phyloP scores from a whole-genome alignment of 2,888 invertebrate genomes.

The Phoronis australis region DNA sequence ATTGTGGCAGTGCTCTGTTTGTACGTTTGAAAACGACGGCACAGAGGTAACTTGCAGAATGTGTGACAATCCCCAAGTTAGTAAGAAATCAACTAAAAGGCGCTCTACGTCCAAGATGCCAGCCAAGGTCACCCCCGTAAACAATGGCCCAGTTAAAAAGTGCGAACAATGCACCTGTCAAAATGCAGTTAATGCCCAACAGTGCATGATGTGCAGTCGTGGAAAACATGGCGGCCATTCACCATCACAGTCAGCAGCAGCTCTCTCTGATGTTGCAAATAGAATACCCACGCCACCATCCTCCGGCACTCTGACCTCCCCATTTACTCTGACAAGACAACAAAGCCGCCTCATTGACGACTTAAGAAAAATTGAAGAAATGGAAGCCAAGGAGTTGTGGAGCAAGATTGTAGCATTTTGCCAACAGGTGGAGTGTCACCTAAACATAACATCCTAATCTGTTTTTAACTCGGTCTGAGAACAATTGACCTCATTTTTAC shows the following conservation, averaged over 20 bases:
- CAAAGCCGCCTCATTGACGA: conserved; percentile 81
- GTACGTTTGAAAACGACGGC: conserved; percentile 24
- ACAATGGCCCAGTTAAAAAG: no score
- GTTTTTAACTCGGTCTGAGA: neutral
- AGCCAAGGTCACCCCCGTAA: no score
- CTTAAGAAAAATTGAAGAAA: conserved; percentile 72
- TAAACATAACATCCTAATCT: neutral
- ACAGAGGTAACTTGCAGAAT: conserved; percentile 17
- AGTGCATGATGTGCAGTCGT: neutral
- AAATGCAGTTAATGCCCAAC: neutral
- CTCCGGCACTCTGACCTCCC: neutral
- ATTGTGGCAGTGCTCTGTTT: conserved; percentile 23
- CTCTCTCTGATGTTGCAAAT: no score
- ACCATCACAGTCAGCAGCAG: no score
- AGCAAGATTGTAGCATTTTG: conserved; percentile 86
- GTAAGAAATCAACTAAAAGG: neutral
- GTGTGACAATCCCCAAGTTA: conserved; percentile 13
- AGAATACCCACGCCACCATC: neutral
- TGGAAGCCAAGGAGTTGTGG: conserved; percentile 84
- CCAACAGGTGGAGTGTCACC: conserved; percentile 61
- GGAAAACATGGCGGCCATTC: neutral
- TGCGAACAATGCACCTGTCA: conserved; percentile 16
- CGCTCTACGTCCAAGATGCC: no score
- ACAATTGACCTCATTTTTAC: no score
- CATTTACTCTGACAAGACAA: conserved; percentile 25